Evolutionary conservation across 2,113 vertebrate genomes (phyloP).

Genomic region (Helogale parvula): DNA sequence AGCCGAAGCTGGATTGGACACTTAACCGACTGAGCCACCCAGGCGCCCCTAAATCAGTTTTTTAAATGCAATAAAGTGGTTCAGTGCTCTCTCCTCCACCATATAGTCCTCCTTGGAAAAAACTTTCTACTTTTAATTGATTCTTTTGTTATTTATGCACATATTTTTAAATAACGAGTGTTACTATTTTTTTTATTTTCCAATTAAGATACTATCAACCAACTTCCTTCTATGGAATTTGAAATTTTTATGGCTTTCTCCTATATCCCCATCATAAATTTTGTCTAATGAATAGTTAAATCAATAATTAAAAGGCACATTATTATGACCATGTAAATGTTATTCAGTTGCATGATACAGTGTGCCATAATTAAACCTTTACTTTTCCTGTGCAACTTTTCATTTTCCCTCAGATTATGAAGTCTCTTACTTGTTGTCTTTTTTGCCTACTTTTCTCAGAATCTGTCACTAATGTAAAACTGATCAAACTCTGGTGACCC

Average conservation of each 20-base stretch:
- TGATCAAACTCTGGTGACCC: neutral
- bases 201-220: neutral
- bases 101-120: neutral
- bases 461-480: neutral
- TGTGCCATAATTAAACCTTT: neutral
- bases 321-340: neutral
- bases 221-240: neutral
- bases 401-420: neutral
- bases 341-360: neutral
- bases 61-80: neutral
- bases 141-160: neutral
- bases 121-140: neutral
- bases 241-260: neutral
- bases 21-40: too few relatives aligned
- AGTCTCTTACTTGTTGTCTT: neutral
- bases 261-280: neutral
- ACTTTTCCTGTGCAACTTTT: neutral
- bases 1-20: too few relatives aligned
- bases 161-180: neutral
- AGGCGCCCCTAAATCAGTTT: neutral
- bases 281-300: slow-evolving; percentile 1
- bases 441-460: neutral
- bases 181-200: neutral
- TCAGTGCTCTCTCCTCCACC: neutral
- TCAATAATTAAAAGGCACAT: neutral